Evolutionary conservation across 2,888 invertebrate genomes (phyloP).

Genomic region (Callosobruchus maculatus): DNA sequence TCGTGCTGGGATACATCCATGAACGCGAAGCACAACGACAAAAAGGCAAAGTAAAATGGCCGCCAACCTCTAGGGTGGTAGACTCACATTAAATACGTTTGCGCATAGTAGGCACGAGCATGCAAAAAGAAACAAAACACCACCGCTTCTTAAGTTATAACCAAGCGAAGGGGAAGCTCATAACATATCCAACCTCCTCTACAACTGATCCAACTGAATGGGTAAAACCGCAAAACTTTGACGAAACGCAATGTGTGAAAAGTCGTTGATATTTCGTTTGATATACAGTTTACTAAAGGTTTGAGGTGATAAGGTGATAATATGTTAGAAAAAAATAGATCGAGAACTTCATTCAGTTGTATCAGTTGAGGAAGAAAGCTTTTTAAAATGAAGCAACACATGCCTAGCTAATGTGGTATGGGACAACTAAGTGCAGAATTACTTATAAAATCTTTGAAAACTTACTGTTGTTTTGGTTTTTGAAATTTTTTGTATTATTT

Average conservation of each 20-base stretch:
- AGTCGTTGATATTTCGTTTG: no score
- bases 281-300: no score
- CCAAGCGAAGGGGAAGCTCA: background rate
- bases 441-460: constrained; percentile 11
- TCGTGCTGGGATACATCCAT: background rate
- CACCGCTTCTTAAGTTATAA: background rate
- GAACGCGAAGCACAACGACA: background rate
- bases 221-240: background rate
- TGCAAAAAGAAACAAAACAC: background rate
- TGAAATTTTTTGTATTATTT: constrained; percentile 34
- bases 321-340: background rate
- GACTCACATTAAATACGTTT: background rate
- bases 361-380: background rate
- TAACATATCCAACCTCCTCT: background rate
- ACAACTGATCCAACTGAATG: background rate
- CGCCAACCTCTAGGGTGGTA: background rate
- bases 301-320: background rate
- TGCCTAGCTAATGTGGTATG: no score
- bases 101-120: background rate
- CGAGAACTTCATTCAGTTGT: background rate
- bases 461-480: constrained; percentile 36
- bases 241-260: no score
- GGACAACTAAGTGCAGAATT: background rate
- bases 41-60: background rate
- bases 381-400: background rate